Conservation (phyloP, 2,797 vertebrate genomes). For the Molossus molossus region DNA sequence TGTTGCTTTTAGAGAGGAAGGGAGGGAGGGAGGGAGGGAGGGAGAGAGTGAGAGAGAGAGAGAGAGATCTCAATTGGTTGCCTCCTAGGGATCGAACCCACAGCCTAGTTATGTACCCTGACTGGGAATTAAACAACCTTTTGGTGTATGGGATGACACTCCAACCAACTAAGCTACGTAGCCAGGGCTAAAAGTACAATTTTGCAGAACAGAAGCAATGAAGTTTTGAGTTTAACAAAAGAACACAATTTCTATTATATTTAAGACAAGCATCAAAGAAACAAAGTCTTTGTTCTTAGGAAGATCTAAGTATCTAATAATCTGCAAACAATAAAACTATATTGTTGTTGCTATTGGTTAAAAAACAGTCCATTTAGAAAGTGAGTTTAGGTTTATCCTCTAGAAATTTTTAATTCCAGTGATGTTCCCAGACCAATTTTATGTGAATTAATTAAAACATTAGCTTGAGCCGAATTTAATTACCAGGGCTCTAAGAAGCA, state of each 20-base stretch:
- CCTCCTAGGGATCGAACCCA: background rate
- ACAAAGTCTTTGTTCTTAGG: conserved; percentile 49
- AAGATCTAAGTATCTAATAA: conserved; percentile 60
- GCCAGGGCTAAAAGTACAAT: background rate
- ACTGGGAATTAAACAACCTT: background rate
- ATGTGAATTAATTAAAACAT: conserved; percentile 80
- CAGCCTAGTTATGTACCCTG: background rate
- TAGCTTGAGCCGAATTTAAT: conserved; percentile 81
- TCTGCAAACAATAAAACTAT: conserved; percentile 36
- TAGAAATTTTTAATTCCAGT: conserved; percentile 72
- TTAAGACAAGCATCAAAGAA: conserved; percentile 63
- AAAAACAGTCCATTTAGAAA: conserved; percentile 60
- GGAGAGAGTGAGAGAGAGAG: background rate
- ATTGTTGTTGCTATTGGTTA: conserved; percentile 45
- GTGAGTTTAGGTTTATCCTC: conserved; percentile 64
- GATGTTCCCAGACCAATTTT: conserved; percentile 73
- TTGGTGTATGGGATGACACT: background rate
- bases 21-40: background rate
- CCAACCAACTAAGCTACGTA: background rate
- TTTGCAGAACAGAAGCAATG: conserved; percentile 41
- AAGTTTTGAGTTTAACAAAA: conserved; percentile 55
- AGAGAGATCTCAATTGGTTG: background rate
- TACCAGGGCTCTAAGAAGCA: conserved; percentile 69
- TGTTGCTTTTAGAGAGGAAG: background rate
- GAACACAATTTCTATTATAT: background rate